Evolutionary conservation across 2,113 vertebrate genomes (phyloP).

Genomic region (Rhizomys pruinosus): DNA sequence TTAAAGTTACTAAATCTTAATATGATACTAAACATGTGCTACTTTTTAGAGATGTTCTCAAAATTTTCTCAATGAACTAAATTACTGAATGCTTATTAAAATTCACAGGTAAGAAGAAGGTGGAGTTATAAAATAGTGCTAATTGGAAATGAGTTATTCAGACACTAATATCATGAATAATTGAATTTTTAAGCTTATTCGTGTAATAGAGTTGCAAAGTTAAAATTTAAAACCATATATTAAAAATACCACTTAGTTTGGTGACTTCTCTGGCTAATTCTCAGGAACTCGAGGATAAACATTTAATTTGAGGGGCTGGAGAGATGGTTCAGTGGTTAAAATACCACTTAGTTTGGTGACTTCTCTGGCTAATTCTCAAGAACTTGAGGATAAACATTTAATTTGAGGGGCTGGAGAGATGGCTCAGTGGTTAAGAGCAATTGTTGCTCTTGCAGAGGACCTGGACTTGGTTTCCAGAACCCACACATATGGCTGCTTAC

Average conservation of each 20-base stretch:
- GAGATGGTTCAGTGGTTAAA: too few relatives aligned
- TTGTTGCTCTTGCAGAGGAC: too few relatives aligned
- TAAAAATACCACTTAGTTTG: slow-evolving; percentile 28
- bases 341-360: too few relatives aligned
- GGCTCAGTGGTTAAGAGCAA: too few relatives aligned
- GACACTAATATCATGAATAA: slow-evolving; percentile 19
- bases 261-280: slow-evolving; percentile 24
- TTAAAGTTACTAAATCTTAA: slow-evolving; percentile 31
- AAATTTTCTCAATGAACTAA: not conserved
- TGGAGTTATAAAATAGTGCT: not conserved
- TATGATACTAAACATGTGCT: not conserved
- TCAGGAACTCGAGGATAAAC: not conserved
- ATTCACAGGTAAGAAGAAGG: not conserved
- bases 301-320: too few relatives aligned
- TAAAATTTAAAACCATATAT: slow-evolving; percentile 25
- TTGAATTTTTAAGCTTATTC: slow-evolving; percentile 21
- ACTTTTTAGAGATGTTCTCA: slow-evolving; percentile 42
- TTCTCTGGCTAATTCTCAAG: too few relatives aligned
- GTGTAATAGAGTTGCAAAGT: not conserved
- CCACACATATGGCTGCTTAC: too few relatives aligned
- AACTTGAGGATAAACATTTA: too few relatives aligned
- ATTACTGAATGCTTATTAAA: slow-evolving; percentile 24
- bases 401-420: too few relatives aligned
- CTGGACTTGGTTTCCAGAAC: too few relatives aligned
- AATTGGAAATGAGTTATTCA: slow-evolving; percentile 46